Evolutionary conservation across 2,888 invertebrate species (phyloP), one percentile per base, ranked within the genome.

Genomic region (Conchocele bisecta): DNA sequence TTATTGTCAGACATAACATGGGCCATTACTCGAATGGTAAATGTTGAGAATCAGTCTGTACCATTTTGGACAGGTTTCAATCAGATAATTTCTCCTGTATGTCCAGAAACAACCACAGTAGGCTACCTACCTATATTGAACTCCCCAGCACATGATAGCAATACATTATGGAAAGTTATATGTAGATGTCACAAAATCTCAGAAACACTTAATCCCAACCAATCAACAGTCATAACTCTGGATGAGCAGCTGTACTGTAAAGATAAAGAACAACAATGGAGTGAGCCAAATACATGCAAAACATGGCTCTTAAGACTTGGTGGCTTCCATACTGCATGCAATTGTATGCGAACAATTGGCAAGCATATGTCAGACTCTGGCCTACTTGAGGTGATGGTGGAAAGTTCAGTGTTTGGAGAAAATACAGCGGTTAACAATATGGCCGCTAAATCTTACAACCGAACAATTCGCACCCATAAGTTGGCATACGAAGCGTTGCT

Each of bases 341-440:
- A 13, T 4, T 51, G 29, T 31, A 51, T 51, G 31, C 24, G 31
- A 4, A 33, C 51, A n/a, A 51, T 51, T 17, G 51, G 31, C 20
- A 51, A 51, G 26, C 51, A 51, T 26, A 26, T 29, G 29, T 20
- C 54, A 54, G 54, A 54, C 17, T 29, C 51, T 15, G 51, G 51
- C 3, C 51, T 51, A n/a, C 13, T 33, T n/a, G 51, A 51, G 5
- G 28, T 51, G 5, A 31, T 29, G 51, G 33, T n/a, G 3, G 51
- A 51, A 31, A 51, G 51, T 29, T 6, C n/a, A 9, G 54, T 54
- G 22, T 54, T 35, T 54, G 54, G 54, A 37, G 54, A 54, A 35
- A 54, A 29, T 33, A 54, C 51, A 26, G 31, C 51, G n/a, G 6
- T 13, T n/a, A 51, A 31, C 31, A 51, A 51, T 51, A 29, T 51